Percentiles rank a stretch among this genome's conserved stretches.
Evolutionary conservation across 2,888 invertebrate genomes (phyloP).

Genomic region (Scrobipalpa costella): DNA sequence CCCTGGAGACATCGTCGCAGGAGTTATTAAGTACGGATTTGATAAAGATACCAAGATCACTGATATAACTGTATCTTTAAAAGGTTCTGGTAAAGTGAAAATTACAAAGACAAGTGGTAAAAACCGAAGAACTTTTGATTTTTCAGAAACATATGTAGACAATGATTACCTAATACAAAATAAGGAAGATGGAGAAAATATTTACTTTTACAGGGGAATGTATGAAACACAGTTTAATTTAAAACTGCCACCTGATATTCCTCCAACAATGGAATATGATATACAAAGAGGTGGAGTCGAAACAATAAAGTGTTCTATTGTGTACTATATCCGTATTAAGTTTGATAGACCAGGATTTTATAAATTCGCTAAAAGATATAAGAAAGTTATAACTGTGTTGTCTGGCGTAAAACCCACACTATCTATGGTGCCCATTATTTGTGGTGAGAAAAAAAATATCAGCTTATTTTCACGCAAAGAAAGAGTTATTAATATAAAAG

Average conservation of each 20-base stretch:
- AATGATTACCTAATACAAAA: conserved; percentile 29
- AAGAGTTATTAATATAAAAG: conserved; percentile 36
- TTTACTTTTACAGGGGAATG: conserved; percentile 26
- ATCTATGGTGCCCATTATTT: conserved; percentile 33
- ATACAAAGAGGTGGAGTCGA: conserved; percentile 15
- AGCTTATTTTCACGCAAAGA: conserved; percentile 35
- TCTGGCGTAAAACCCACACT: conserved; percentile 35
- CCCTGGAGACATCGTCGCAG: conserved; percentile 44
- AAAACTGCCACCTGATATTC: conserved; percentile 37
- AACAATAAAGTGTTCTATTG: conserved; percentile 35
- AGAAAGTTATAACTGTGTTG: conserved; percentile 39
- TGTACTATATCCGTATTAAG: conserved; percentile 39
- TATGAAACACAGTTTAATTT: conserved; percentile 39
- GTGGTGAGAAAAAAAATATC: conserved; percentile 36
- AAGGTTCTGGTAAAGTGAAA: conserved; percentile 33
- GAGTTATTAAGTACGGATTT: conserved; percentile 47
- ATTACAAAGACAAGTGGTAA: too few species aligned
- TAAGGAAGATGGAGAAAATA: conserved; percentile 20
- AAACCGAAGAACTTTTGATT: background rate
- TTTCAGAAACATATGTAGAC: conserved; percentile 34
- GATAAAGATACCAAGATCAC: conserved; percentile 44
- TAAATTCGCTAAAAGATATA: conserved; percentile 36
- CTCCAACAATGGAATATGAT: conserved; percentile 33
- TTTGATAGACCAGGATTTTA: conserved; percentile 39
- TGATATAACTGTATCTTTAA: conserved; percentile 42